Base-by-base conservation (phyloP, 1,140 invertebrate genomes). In the Cherax destructor region DNA sequence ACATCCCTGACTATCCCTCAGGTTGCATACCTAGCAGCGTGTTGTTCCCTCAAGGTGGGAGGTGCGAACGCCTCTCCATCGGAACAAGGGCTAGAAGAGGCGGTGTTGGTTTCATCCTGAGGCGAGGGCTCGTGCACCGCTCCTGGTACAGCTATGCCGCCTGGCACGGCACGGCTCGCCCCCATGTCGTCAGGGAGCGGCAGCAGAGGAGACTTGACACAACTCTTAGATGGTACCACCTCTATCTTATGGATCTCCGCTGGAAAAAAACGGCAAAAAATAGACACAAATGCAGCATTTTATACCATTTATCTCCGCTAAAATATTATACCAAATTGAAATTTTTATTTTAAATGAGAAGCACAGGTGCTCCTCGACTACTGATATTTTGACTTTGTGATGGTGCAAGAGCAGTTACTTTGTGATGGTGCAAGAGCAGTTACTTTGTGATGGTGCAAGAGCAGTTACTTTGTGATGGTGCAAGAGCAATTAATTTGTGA, bases 181-280 rank as follows among this genome's bases (percentile, higher is more conserved):
- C 52, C 5, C 4, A 13, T 56, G 21, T 24, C 30, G 30, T 41
- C 52, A 11, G 52, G 52, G 47, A 30, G 13, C 16, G 69, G 4
- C 3, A 69, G 50, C 24, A 65, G 30, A 1, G 76, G 59, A 18
- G 77, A n/a, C 41, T 72, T 86, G 18, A 61, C 56, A 16, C 47
- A 24, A 21, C n/a, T 21, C 52, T 80, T 61, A 11, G 86, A 61
- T 65, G 87, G 56, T 41, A 83, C 65, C 0, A 83, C 79, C n/a
- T 89, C 88, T 11, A 76, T 76, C n/a, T 56, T 83, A n/a, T 89
- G 88, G 30, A 89, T 89, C 30, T 89, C 88, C 18, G 88, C 88
- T 89, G 49, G 7, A 41, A 50, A n/a, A 24, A 6, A n/a, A 47
- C 6, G n/a, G 52, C 52, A 56, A 56, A 41, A 56, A 56, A 56